phyloP scores from a whole-genome alignment of 2,797 vertebrate genomes.

The Kryptolebias ocellatus region DNA sequence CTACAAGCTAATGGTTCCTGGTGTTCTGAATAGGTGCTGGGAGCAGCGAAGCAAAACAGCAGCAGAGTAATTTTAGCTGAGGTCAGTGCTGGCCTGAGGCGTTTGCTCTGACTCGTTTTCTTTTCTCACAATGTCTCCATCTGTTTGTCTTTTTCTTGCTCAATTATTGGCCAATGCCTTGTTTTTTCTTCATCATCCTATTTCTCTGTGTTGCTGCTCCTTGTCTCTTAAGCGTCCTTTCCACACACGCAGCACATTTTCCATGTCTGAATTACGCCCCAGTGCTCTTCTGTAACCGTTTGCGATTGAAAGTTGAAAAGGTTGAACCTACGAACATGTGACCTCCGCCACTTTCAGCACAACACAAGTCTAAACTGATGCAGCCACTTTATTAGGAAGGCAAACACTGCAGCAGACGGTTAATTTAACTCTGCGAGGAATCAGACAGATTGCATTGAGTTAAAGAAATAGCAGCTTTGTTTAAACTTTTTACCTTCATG shows the following conservation, averaged over 20 bases:
- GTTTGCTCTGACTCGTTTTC: conserved; percentile 19
- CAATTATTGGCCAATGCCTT: conserved; percentile 25
- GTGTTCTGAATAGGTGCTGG: conserved; percentile 59
- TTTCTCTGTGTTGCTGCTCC: conserved; percentile 6
- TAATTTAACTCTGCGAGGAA: neutral
- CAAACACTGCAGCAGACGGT: neutral
- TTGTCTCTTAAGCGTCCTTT: conserved; percentile 4
- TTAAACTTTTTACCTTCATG: neutral
- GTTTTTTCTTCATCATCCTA: neutral
- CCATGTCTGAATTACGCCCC: neutral
- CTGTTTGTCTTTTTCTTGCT: conserved; percentile 20
- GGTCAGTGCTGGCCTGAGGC: conserved; percentile 69
- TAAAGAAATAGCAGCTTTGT: neutral
- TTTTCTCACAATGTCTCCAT: conserved; percentile 14
- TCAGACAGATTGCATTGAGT: neutral
- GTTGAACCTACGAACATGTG: neutral
- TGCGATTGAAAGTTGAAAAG: neutral
- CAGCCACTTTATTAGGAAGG: neutral
- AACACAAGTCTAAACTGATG: neutral
- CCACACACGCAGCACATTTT: neutral
- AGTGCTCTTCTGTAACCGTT: neutral
- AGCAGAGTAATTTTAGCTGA: conserved; percentile 70
- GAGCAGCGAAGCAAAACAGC: conserved; percentile 63
- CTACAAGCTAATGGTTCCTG: conserved; percentile 37
- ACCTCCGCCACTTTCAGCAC: neutral